phyloP scores from a whole-genome alignment of 1,140 invertebrate species.

The Pseudomyrmex cubaensis region DNA sequence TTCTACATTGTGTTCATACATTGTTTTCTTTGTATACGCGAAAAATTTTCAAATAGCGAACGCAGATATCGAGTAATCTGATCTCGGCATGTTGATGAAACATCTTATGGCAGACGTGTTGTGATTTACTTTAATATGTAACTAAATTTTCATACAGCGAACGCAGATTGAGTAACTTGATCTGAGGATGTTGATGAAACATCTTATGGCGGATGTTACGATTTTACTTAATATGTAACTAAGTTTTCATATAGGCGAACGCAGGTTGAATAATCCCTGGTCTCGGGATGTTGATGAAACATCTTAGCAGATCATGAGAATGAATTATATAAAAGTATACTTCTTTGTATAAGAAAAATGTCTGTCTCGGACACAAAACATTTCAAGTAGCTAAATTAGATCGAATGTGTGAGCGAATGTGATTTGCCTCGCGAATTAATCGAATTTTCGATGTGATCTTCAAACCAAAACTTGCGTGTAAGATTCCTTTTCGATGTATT shows the following conservation, averaged over 20 bases:
- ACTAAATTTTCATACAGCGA: too few relatives aligned
- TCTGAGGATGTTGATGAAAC: too few relatives aligned
- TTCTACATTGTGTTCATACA: too few relatives aligned
- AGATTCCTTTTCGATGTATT: constrained; percentile 17
- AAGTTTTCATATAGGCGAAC: too few relatives aligned
- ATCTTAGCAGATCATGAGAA: constrained; percentile 21
- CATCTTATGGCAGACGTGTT: too few relatives aligned
- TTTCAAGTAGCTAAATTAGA: constrained; percentile 34
- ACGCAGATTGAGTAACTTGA: too few relatives aligned
- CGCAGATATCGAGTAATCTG: background rate
- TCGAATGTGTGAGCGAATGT: background rate
- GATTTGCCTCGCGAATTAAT: constrained; percentile 11
- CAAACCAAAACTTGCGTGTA: background rate
- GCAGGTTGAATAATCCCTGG: background rate
- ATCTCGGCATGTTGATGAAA: too few relatives aligned
- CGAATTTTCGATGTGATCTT: background rate
- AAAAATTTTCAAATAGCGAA: background rate
- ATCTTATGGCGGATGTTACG: background rate
- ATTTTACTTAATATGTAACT: too few relatives aligned
- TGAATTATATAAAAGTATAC: constrained; percentile 56
- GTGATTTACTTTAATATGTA: too few relatives aligned
- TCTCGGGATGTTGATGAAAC: constrained; percentile 23
- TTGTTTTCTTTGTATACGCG: background rate
- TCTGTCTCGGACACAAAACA: constrained; percentile 31
- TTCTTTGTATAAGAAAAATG: constrained; percentile 35